Evolutionary conservation across 2,113 vertebrate species (phyloP), one percentile per base, ranked within the genome.

Genomic region (Dolichallabes microphthalmus): DNA sequence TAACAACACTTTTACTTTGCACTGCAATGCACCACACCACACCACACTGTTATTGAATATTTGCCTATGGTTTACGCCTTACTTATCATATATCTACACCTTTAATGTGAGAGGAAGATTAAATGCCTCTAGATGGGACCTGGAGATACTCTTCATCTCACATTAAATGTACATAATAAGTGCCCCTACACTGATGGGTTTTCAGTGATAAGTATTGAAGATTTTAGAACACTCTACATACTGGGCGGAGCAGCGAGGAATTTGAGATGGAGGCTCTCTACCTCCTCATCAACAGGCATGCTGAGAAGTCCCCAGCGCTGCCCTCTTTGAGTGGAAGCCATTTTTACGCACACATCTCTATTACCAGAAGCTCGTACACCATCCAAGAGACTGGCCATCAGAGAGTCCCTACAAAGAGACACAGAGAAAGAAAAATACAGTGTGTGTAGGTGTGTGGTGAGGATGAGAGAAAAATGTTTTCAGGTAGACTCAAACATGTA

Each of bases 251-350:
- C 91, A 66, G 97, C 97, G 87, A 99, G 94, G 93, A 99, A 99
- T 87, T 96, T 96, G 81, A 99, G 94, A 92, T 99, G 98, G 90
- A 98, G 95, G 86, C 97, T 99, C 93, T 99, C 98, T 87, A 99
- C 98, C 89, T 99, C 98, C 91, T 99, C 98, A 32, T 98, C 98
- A n/a, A 99, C 98, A 3, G 98, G 97, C 96, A 97, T 96, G 92
- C 98, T 98, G 84, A 99, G 93, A 19, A 99, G 93, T 2, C 98
- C 98, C 98, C 98, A 99, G 12, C 98, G 94, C 84, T 99, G 98
- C 5, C 97, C 98, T 92, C 97, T 96, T 19, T 95, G 96, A 0
- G 98, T 99, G 50, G 97, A 90, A 4, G 96, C 95, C 98, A 99
- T 99, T 93, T 99, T 99, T 73, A 99, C 98, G 91, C 98, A 99